Conservation (phyloP, 2,797 vertebrate genomes). For the Aulostomus chinensis region DNA sequence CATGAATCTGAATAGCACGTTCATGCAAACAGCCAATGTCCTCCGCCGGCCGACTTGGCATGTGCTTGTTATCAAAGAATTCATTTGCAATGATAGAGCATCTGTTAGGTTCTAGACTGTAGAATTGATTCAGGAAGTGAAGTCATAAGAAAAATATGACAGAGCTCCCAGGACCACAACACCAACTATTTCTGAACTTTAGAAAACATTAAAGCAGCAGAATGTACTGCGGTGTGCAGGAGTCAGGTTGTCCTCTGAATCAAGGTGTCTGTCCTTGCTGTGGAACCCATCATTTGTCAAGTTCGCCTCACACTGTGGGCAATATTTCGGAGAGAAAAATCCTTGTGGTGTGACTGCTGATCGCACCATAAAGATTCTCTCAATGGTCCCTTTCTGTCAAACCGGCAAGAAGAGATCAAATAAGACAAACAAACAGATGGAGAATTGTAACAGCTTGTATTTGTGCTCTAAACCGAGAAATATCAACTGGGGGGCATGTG, state of each 20-base stretch:
- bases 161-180: neutral
- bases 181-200: neutral
- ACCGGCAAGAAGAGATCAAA: slow-evolving; percentile 47
- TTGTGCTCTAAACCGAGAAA: slow-evolving; percentile 79
- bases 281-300: neutral
- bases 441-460: slow-evolving; percentile 79
- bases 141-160: too few relatives aligned
- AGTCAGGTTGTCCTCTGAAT: slow-evolving; percentile 7
- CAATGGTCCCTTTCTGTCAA: slow-evolving; percentile 3
- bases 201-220: slow-evolving; percentile 6
- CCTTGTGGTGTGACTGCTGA: too few relatives aligned
- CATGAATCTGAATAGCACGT: too few relatives aligned
- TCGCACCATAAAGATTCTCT: too few relatives aligned
- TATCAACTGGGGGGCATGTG: slow-evolving; percentile 48
- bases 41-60: too few relatives aligned
- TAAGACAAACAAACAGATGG: slow-evolving; percentile 68
- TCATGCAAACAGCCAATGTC: too few relatives aligned
- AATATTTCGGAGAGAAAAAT: too few relatives aligned
- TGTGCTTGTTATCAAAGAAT: too few relatives aligned
- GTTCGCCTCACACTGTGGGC: too few relatives aligned
- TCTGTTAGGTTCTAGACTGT: too few relatives aligned
- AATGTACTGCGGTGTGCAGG: slow-evolving; percentile 1
- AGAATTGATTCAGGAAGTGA: too few relatives aligned
- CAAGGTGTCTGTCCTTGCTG: slow-evolving; percentile 30
- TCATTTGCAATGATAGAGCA: too few relatives aligned